Base-by-base conservation (phyloP, 2,888 invertebrate genomes). In the Pristionchus entomophagus region DNA sequence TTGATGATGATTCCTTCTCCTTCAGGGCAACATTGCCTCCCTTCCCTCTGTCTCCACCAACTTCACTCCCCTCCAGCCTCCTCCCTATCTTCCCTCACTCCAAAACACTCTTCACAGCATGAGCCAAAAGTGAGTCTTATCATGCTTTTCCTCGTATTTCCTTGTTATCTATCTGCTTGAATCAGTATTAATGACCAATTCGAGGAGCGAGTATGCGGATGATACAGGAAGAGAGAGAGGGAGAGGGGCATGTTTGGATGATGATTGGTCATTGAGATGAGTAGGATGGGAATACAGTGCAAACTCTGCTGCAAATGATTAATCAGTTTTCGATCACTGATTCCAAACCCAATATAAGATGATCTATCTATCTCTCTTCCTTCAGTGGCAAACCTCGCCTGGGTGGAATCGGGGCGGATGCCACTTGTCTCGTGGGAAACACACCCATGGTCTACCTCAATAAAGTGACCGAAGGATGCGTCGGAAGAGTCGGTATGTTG, bases 401-500 rank as follows among this genome's bases (percentile, higher is more conserved):
- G 17, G 87, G 88, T 14, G 84, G 87, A 29, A 92, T 92, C 86
- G 92, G 91, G 6, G 85, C 86, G 32, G 88, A 90, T 87, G 92
- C 91, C 17, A 87, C 90, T 0, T 86, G 86, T 3, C 88, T 92
- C 6, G 91, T 93, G 85, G 93, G 93, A 51, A 93, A 93, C 86
- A 93, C 93, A 26, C 93, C 93, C 49, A 93, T 93, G 92, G 89
- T 92, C 51, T 92, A 91, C 82, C 88, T 93, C 29, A 88, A 89
- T 77, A 91, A 91, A 51, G 86, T 93, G 29, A 83, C 87, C 19
- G 89, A 88, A 38, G 91, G 90, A 53, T 88, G 89, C 59, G 87
- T 89, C 12, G 92, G 90, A 19, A 89, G 85, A 88, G 88, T 92
- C 78, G 92, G 92, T 91, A 29, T n/a, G 88, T 87, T 29, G 56